These are phyloP conservation scores for Acleris emargana DNA, from an alignment of 2,888 invertebrate genomes.

Conservation along the genomic window DNA sequence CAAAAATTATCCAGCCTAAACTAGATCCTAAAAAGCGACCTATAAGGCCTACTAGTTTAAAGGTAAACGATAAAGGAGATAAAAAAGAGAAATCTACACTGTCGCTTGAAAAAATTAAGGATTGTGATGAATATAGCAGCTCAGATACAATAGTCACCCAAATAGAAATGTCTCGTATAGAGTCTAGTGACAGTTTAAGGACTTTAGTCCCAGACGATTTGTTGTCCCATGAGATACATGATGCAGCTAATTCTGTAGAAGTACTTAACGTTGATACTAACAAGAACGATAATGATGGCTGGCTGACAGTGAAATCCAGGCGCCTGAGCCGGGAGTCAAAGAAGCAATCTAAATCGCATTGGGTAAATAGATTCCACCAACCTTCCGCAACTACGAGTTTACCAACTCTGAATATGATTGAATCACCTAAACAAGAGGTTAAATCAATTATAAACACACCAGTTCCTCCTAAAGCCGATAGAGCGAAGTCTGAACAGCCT, in stretches of 20 bases:
- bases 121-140: constrained; percentile 78
- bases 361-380: constrained; percentile 90
- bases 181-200: constrained; percentile 78
- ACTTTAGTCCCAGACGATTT: constrained; percentile 76
- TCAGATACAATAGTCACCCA: constrained; percentile 82
- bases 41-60: constrained; percentile 62
- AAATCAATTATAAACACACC: constrained; percentile 53
- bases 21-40: constrained; percentile 60
- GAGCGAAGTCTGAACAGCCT: constrained; percentile 73
- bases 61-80: constrained; percentile 64
- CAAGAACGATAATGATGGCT: constrained; percentile 87
- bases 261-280: constrained; percentile 71
- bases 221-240: constrained; percentile 45
- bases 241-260: constrained; percentile 74
- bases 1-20: constrained; percentile 56
- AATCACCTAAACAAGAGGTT: constrained; percentile 74
- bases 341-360: constrained; percentile 86
- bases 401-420: constrained; percentile 87
- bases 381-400: constrained; percentile 93
- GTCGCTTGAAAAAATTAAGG: constrained; percentile 63
- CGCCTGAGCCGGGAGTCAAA: constrained; percentile 83
- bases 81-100: constrained; percentile 56
- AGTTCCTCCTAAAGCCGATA: constrained; percentile 54
- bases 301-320: constrained; percentile 94
- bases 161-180: constrained; percentile 73